phyloP scores from a whole-genome alignment of 1,140 invertebrate species.

The Archivesica marissinica region DNA sequence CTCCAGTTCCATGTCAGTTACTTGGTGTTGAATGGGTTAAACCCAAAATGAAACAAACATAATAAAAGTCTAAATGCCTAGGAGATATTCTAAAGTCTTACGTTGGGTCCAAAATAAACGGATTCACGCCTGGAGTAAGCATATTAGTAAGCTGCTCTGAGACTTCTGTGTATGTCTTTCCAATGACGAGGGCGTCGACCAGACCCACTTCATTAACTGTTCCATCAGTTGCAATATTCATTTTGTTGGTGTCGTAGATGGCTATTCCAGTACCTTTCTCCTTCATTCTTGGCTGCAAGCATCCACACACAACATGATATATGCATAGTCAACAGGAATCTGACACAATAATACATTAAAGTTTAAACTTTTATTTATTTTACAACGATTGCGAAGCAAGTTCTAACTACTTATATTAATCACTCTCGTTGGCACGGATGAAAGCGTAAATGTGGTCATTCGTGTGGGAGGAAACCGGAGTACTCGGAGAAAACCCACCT shows the following conservation, averaged over 20 bases:
- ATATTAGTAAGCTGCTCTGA: not conserved
- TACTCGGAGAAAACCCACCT: too few species aligned
- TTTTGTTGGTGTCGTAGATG: constrained; percentile 1
- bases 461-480: too few species aligned
- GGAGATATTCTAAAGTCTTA: not conserved
- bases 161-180: not conserved
- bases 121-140: constrained; percentile 15
- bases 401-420: too few species aligned
- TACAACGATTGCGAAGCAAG: too few species aligned
- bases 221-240: not conserved
- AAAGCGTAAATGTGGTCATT: too few species aligned
- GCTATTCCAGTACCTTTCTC: constrained; percentile 7
- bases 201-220: not conserved
- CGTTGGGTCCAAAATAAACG: constrained; percentile 36
- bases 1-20: too few species aligned
- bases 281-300: constrained; percentile 20
- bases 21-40: too few species aligned
- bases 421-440: too few species aligned
- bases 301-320: not conserved
- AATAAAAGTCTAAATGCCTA: not conserved
- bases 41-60: too few species aligned
- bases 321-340: not conserved
- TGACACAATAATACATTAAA: not conserved
- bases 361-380: too few species aligned
- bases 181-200: constrained; percentile 12